Evolutionary conservation across 2,113 vertebrate genomes (phyloP).

Genomic region (Seriola rivoliana): DNA sequence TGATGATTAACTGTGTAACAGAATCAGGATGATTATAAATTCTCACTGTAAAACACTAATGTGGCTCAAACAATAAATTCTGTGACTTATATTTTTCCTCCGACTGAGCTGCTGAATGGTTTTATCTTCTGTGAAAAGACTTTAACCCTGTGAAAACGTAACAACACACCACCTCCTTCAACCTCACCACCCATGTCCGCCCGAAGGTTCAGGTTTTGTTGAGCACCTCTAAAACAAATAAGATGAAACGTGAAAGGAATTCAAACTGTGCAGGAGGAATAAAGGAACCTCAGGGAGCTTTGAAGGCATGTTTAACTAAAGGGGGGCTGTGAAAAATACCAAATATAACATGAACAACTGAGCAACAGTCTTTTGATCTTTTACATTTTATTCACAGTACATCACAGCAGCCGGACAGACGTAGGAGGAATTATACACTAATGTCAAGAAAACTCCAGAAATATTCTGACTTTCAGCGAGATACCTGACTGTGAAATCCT

Average conservation of each 20-base stretch:
- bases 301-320: not conserved
- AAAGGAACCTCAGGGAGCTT: not conserved
- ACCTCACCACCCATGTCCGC: not conserved
- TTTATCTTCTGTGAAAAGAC: constrained; percentile 14
- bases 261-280: not conserved
- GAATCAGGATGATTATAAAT: too few relatives aligned
- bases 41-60: not conserved
- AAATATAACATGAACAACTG: not conserved
- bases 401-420: too few relatives aligned
- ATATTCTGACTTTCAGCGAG: too few relatives aligned
- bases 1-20: not conserved
- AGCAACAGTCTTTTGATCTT: not conserved
- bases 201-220: not conserved
- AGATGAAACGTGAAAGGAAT: not conserved
- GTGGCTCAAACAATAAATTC: not conserved
- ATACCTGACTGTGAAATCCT: not conserved
- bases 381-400: not conserved
- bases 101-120: not conserved
- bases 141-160: constrained; percentile 4
- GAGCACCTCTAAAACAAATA: constrained; percentile 1
- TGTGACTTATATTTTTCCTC: too few relatives aligned
- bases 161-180: constrained; percentile 4
- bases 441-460: not conserved
- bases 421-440: not conserved
- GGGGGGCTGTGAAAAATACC: not conserved